Percentiles rank a stretch among this genome's conserved stretches.
These are phyloP conservation scores for Syngnathoides biaculeatus DNA, from an alignment of 2,113 vertebrate species.

Conservation along the genomic window DNA sequence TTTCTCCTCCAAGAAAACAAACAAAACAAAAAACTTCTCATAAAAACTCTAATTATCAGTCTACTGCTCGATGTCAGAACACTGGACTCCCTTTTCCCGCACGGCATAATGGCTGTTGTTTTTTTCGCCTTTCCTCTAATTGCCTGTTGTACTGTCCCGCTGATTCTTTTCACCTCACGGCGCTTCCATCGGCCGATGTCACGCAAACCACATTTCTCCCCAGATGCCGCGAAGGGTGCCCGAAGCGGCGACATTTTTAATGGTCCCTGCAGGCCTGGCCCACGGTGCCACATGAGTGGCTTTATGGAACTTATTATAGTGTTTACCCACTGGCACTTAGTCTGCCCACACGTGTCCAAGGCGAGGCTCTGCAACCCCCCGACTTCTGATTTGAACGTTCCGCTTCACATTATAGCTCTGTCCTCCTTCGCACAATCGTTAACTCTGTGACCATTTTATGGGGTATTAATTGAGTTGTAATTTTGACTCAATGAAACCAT, in stretches of 20 bases:
- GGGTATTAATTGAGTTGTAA: slow-evolving; percentile 76
- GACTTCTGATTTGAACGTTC: slow-evolving; percentile 67
- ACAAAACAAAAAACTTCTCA: slow-evolving; percentile 35
- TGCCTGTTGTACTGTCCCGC: slow-evolving; percentile 49
- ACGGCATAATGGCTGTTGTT: slow-evolving; percentile 37
- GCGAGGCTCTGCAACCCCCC: slow-evolving; percentile 54
- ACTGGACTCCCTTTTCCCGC: slow-evolving; percentile 28
- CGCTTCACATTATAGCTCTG: slow-evolving; percentile 65
- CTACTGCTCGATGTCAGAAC: slow-evolving; percentile 27
- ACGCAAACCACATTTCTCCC: slow-evolving; percentile 36
- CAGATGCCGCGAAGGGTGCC: slow-evolving; percentile 48
- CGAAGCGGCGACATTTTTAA: slow-evolving; percentile 58
- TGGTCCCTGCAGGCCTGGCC: slow-evolving; percentile 57
- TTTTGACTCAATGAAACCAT: slow-evolving; percentile 71
- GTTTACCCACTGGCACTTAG: slow-evolving; percentile 70
- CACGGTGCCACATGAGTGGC: slow-evolving; percentile 57
- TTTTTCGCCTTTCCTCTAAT: slow-evolving; percentile 60
- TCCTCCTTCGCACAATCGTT: slow-evolving; percentile 68
- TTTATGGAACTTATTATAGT: slow-evolving; percentile 73
- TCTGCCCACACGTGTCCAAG: slow-evolving; percentile 51
- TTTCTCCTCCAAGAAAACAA: slow-evolving; percentile 30
- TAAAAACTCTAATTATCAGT: slow-evolving; percentile 43
- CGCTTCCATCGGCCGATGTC: slow-evolving; percentile 48
- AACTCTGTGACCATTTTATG: slow-evolving; percentile 72
- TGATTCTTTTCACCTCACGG: slow-evolving; percentile 51